Evolutionary conservation across 2,888 invertebrate species (phyloP).

Genomic region (Macrophya annulata): DNA sequence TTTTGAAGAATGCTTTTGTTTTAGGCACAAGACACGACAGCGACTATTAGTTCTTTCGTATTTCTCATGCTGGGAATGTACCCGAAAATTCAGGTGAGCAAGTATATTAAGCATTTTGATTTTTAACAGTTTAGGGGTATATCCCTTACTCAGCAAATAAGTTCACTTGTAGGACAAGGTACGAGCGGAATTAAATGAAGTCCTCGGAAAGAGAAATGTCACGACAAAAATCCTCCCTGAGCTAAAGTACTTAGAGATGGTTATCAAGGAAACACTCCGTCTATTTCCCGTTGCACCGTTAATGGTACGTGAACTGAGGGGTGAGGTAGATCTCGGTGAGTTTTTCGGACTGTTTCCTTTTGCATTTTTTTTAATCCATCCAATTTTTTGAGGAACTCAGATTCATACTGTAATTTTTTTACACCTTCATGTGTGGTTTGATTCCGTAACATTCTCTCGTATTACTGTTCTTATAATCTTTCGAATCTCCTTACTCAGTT

Average conservation of each 20-base stretch:
- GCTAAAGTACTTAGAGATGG: slow-evolving; percentile 60
- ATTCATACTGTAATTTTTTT: no score
- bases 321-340: slow-evolving; percentile 60
- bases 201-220: slow-evolving; percentile 51
- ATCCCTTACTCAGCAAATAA: not conserved
- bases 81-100: slow-evolving; percentile 55
- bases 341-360: not conserved
- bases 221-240: slow-evolving; percentile 46
- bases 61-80: slow-evolving; percentile 62
- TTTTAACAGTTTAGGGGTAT: no score
- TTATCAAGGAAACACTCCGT: slow-evolving; percentile 61
- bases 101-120: no score
- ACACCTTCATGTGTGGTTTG: no score
- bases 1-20: not conserved
- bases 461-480: not conserved
- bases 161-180: slow-evolving; percentile 55
- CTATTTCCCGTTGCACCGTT: slow-evolving; percentile 61
- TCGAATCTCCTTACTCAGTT: not conserved
- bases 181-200: slow-evolving; percentile 57
- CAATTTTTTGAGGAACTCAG: no score
- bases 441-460: not conserved
- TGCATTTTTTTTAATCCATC: no score
- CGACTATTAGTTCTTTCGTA: slow-evolving; percentile 59
- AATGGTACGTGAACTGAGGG: slow-evolving; percentile 58
- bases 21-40: slow-evolving; percentile 63